A percentile compares a stretch with the other conserved stretches of the same genome.
These are phyloP conservation scores for Cephus nigrinus DNA, from an alignment of 2,888 invertebrate species.

Conservation along the genomic window DNA sequence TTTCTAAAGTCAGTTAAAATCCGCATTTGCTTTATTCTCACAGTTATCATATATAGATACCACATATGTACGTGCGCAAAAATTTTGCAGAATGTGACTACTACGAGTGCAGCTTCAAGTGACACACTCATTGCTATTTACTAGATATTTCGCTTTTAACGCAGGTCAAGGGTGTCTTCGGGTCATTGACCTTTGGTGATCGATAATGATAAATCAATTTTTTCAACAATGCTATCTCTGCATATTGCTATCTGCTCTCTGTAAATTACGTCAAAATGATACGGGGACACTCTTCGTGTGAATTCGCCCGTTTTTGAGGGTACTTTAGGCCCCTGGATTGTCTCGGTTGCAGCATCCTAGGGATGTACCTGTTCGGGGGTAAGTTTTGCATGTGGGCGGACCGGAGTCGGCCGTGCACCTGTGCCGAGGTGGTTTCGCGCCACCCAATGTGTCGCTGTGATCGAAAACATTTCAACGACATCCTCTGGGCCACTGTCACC, in stretches of 20 bases:
- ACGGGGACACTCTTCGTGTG: constrained; percentile 17
- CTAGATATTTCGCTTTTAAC: constrained; percentile 49
- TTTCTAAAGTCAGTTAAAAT: not conserved
- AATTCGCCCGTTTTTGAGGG: constrained; percentile 38
- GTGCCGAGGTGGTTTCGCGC: constrained; percentile 89
- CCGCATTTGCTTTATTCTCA: constrained; percentile 16
- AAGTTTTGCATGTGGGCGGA: constrained; percentile 98
- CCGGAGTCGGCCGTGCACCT: constrained; percentile 89
- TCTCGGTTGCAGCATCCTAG: constrained; percentile 89
- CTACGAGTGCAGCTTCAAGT: constrained; percentile 50
- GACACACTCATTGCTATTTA: constrained; percentile 54
- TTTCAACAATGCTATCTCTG: not conserved
- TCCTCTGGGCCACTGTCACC: constrained; percentile 97
- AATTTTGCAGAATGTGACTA: constrained; percentile 59
- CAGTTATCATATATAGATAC: not conserved
- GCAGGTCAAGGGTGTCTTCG: constrained; percentile 31
- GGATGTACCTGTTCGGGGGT: constrained; percentile 99
- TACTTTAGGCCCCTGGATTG: constrained; percentile 64
- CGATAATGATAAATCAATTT: not conserved
- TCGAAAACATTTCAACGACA: constrained; percentile 98
- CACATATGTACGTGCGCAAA: constrained; percentile 8
- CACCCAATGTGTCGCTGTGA: constrained; percentile 94
- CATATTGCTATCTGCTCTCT: not conserved
- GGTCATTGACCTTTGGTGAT: constrained; percentile 2
- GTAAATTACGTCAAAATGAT: not conserved